Base-by-base conservation (phyloP, 2,888 invertebrate species). In the Epicampocera succincta region DNA sequence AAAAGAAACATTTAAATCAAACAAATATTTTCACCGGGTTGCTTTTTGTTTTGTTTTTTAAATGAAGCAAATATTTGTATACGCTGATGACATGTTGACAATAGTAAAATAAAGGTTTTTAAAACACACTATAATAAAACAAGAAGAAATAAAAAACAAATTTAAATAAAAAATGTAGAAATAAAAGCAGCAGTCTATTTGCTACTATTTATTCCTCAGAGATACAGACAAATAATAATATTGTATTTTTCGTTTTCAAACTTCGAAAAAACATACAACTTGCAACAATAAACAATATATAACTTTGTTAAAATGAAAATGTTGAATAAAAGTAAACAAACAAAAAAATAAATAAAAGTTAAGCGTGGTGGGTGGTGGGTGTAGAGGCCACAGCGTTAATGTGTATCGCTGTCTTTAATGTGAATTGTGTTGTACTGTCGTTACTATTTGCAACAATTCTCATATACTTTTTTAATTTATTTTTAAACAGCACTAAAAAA, bases 51-150 rank as follows among this genome's bases (percentile, higher is more conserved):
- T 72, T 25, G 25, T 25, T 25, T 60, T 71, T 44, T 17, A 71
- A 80, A 66, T 75, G 58, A 71, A 80, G 66, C 66, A 80, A 80
- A 75, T 80, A 80, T 80, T 80, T 75, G 71, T 54, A 46, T 40
- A 75, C 80, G 69, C 66, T 80, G 75, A 75, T 80, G 80, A 80
- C 75, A 75, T 80, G 80, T 66, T 80, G 80, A 75, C 80, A 80
- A 71, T 65, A 44, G 75, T 44, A 65, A 52, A 63, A 68, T 54
- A 61, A 61, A 58, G 11, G 46, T 58, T 40, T 58, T 40, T 12
- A 40, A 56, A 58, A 60, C 33, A 60, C 15, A 54, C 17, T 46
- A 33, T 19, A 17, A 63, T 40, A 40, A 56, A 74, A 56, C 38
- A 12, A 17, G 2, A 9, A 19, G 15, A n/a, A 25, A 15, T n/a